phyloP scores from a whole-genome alignment of 2,113 vertebrate species.

The Loxodonta africana region DNA sequence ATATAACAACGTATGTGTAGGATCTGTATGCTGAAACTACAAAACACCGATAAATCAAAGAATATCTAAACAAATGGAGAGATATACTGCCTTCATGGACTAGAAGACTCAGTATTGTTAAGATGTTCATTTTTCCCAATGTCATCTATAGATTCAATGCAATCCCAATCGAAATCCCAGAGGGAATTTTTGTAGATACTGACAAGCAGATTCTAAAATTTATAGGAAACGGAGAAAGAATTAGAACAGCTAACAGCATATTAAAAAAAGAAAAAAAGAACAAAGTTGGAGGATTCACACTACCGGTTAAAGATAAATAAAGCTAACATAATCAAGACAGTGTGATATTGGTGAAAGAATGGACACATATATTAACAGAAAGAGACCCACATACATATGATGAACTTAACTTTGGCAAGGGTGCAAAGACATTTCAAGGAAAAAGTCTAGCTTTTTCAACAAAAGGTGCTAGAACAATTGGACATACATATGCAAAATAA shows the following conservation, averaged over 20 bases:
- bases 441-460: conserved; percentile 24
- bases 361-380: not conserved
- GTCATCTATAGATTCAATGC: not conserved
- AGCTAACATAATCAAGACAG: not conserved
- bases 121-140: not conserved
- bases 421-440: not conserved
- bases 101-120: not conserved
- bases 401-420: not conserved
- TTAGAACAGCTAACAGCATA: not conserved
- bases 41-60: not conserved
- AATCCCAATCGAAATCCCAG: conserved; percentile 19
- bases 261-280: not conserved
- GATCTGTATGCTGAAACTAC: not conserved
- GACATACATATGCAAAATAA: not conserved
- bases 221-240: not conserved
- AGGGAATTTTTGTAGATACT: not conserved
- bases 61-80: conserved; percentile 4
- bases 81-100: not conserved
- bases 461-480: conserved; percentile 30
- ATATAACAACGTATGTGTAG: not conserved
- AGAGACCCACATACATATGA: not conserved
- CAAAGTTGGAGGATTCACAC: not conserved
- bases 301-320: not conserved
- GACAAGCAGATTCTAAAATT: not conserved
- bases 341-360: not conserved